phyloP scores from a whole-genome alignment of 2,797 vertebrate genomes.

The Arctocebus calabarensis region DNA sequence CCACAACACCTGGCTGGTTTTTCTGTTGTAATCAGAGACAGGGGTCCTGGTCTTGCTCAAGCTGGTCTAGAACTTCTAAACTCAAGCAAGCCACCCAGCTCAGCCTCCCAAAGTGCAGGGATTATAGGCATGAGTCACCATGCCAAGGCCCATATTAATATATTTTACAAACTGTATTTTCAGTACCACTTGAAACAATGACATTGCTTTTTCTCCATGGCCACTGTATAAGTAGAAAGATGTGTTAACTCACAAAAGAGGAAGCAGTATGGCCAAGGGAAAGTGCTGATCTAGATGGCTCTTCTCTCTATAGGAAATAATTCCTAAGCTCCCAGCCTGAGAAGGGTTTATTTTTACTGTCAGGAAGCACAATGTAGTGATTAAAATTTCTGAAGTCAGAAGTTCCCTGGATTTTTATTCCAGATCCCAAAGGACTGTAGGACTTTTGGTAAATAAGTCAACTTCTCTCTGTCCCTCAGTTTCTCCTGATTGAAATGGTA shows the following conservation, averaged over 20 bases:
- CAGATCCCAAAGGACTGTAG: not conserved
- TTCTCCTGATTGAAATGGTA: not conserved
- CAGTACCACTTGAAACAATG: not conserved
- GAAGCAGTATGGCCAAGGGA: not conserved
- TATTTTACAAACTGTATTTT: not conserved
- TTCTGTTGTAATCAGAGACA: no score
- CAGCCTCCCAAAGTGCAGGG: no score
- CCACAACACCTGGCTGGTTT: no score
- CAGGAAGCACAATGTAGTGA: not conserved
- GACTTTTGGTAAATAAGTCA: not conserved
- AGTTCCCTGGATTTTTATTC: not conserved
- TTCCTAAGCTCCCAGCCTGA: not conserved
- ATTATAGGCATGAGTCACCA: no score
- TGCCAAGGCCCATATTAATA: not conserved
- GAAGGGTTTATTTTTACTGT: not conserved
- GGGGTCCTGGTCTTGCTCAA: no score
- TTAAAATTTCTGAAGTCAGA: conserved; percentile 8
- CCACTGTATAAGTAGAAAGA: not conserved
- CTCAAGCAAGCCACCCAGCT: no score
- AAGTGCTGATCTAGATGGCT: not conserved
- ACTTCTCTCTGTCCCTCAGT: not conserved
- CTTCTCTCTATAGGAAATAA: not conserved
- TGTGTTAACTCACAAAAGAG: not conserved
- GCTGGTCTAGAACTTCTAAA: no score
- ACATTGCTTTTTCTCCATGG: not conserved